Conservation (phyloP, 53 echinoderm and acorn worm genomes). For the Mesocentrotus franciscanus region DNA sequence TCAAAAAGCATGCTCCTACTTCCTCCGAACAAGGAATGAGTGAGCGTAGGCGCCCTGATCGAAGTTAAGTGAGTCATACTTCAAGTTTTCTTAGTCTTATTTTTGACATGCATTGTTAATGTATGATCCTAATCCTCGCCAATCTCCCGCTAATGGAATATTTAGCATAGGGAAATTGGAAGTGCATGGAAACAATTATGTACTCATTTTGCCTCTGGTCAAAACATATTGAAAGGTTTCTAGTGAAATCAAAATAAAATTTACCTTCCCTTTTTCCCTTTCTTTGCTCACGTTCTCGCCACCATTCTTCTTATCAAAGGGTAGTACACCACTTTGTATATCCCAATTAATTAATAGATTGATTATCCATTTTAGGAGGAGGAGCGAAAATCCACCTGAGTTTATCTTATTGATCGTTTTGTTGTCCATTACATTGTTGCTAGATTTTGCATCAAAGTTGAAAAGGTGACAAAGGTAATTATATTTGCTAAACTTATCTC, state of each 20-base stretch:
- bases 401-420: no score
- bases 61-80: constrained; percentile 35
- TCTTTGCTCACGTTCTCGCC: no score
- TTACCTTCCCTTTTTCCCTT: no score
- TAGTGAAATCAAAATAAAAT: no score
- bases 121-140: constrained; percentile 21
- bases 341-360: no score
- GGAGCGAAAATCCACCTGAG: no score
- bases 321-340: no score
- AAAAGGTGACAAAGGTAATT: no score
- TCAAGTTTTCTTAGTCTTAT: neutral
- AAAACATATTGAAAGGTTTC: neutral
- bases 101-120: constrained; percentile 39
- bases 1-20: neutral
- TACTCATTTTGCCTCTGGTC: constrained; percentile 21
- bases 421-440: no score
- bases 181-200: constrained; percentile 30
- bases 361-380: no score
- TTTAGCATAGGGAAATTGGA: constrained; percentile 19
- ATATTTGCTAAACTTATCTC: neutral
- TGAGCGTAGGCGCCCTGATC: neutral
- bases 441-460: no score
- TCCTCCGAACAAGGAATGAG: neutral
- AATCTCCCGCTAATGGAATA: constrained; percentile 34
- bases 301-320: no score